These are phyloP conservation scores for Pteronura brasiliensis DNA, from an alignment of 2,113 vertebrate genomes.

Conservation along the genomic window DNA sequence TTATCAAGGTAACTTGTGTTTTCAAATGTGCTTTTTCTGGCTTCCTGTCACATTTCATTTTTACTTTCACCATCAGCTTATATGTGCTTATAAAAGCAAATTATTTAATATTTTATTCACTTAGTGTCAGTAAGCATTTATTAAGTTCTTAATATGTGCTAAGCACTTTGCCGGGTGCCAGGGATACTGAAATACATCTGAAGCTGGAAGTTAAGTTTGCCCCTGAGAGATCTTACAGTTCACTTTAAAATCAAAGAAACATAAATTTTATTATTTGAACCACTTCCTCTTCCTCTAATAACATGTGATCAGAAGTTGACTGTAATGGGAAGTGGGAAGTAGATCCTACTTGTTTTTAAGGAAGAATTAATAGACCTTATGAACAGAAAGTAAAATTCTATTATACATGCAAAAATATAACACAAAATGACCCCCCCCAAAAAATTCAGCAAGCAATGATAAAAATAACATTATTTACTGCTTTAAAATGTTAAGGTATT, in stretches of 20 bases:
- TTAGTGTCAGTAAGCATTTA: slow-evolving; percentile 32
- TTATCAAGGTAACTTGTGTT: background rate
- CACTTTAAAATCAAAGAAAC: slow-evolving; percentile 31
- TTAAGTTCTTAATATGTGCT: slow-evolving; percentile 9
- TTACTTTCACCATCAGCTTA: slow-evolving; percentile 18
- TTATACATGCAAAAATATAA: slow-evolving; percentile 80
- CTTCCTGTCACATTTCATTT: slow-evolving; percentile 29
- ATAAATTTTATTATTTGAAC: slow-evolving; percentile 36
- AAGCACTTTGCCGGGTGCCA: background rate
- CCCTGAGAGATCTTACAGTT: slow-evolving; percentile 6
- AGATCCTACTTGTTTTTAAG: slow-evolving; percentile 60
- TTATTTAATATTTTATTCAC: slow-evolving; percentile 4
- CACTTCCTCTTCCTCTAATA: slow-evolving; percentile 24
- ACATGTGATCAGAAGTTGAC: slow-evolving; percentile 39
- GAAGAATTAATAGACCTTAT: slow-evolving; percentile 71
- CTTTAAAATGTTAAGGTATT: slow-evolving; percentile 87
- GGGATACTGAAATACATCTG: slow-evolving; percentile 6
- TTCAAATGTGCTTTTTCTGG: slow-evolving; percentile 26
- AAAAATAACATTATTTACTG: slow-evolving; percentile 88
- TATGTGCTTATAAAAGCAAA: slow-evolving; percentile 16
- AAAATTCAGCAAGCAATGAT: slow-evolving; percentile 84
- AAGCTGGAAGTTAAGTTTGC: slow-evolving; percentile 28
- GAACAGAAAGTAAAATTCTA: slow-evolving; percentile 73
- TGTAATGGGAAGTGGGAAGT: slow-evolving; percentile 52
- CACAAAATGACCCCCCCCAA: slow-evolving; percentile 79